Base-by-base conservation (phyloP, 1,140 invertebrate species). In the Drosophila truncata region DNA sequence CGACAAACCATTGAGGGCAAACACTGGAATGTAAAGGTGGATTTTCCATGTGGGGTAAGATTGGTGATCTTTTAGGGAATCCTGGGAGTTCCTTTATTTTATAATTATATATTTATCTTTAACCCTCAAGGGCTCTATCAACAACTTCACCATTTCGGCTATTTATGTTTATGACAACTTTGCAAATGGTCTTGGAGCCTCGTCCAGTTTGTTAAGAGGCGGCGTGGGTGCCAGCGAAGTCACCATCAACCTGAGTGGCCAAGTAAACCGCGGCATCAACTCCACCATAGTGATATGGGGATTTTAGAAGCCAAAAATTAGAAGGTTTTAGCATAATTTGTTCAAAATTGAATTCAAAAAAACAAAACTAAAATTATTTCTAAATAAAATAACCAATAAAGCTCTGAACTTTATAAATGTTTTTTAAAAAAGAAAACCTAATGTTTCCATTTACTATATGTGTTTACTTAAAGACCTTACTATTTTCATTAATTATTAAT, bases 271-370 rank as follows among this genome's bases (percentile, higher is more conserved):
- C 8, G 87, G 84, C 16, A 14, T 92, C 3, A 80, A 92, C 78
- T 90, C 80, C 14, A 92, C 91, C 27, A 60, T 92, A 8, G 82
- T 91, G 64, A 75, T 92, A 57, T 92, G 72, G 62, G 86, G 85
- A n/a, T 9, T 20, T 35, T 54, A 52, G 49, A 1, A 10, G 10
- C 16, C 14, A 2, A 11, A 29, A n/a, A 4, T 14, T 4, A 10
- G 7, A 2, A 7, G 35, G 4, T 37, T 14, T 1, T 23, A n/a
- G n/a, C n/a, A n/a, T n/a, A n/a, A n/a, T n/a, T n/a, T n/a, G 0
- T 23, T 4, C 14, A 9, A 4, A n/a, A 47, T 5, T 42, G 0
- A 16, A 4, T 27, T 25, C 1, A n/a, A n/a, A n/a, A 11, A 27
- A 6, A 27, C 11, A 10, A 10, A 49, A 11, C 4, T 27, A 11